These are phyloP conservation scores for Polypedilum pembai DNA, from an alignment of 1,140 invertebrate species.

Conservation along the genomic window DNA sequence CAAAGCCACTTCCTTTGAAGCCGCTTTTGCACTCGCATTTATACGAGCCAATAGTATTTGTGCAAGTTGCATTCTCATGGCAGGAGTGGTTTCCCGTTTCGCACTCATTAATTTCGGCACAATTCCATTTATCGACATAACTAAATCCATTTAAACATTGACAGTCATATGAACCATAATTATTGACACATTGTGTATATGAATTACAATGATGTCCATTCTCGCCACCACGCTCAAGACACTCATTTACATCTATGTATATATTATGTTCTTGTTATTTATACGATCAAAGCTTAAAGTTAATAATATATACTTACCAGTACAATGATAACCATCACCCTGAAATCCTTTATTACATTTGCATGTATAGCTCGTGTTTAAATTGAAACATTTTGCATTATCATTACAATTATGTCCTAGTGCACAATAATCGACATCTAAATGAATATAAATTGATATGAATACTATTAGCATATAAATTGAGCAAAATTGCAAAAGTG, in stretches of 20 bases:
- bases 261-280: slow-evolving; percentile 31
- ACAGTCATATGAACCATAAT: slow-evolving; percentile 69
- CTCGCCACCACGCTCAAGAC: slow-evolving; percentile 59
- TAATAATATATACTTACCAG: slow-evolving; percentile 48
- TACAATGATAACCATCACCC: slow-evolving; percentile 69
- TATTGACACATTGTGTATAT: slow-evolving; percentile 74
- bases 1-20: slow-evolving; percentile 74
- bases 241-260: slow-evolving; percentile 70
- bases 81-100: slow-evolving; percentile 49
- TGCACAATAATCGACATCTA: slow-evolving; percentile 81
- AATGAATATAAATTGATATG: background rate
- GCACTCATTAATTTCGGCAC: slow-evolving; percentile 75
- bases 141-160: slow-evolving; percentile 73
- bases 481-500: background rate
- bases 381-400: slow-evolving; percentile 77
- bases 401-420: slow-evolving; percentile 73
- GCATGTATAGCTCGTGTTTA: slow-evolving; percentile 75
- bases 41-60: slow-evolving; percentile 79
- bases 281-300: background rate
- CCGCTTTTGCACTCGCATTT: slow-evolving; percentile 73
- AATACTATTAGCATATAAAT: slow-evolving; percentile 1
- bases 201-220: slow-evolving; percentile 73
- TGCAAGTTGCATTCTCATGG: slow-evolving; percentile 69
- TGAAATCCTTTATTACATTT: slow-evolving; percentile 74
- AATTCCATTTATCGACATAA: slow-evolving; percentile 68